Evolutionary conservation across 2,797 vertebrate genomes (phyloP).

Genomic region (Rallus crepitans): DNA sequence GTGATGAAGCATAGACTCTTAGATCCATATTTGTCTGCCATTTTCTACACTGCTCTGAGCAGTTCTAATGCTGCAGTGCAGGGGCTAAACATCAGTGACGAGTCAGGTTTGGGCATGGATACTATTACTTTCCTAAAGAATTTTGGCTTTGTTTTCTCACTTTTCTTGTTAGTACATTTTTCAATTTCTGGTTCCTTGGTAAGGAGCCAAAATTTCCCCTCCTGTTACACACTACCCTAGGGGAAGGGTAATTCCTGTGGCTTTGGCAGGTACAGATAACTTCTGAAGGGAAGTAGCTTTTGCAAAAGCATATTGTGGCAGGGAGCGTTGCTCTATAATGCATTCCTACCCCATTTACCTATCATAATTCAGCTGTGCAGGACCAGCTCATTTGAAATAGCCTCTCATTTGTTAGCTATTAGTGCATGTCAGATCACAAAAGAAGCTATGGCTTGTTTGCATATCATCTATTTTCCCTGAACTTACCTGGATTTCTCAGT

Average conservation of each 20-base stretch:
- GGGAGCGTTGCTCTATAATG: background rate
- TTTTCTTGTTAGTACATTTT: slow-evolving; percentile 47
- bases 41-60: background rate
- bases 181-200: slow-evolving; percentile 29
- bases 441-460: slow-evolving; percentile 12
- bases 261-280: slow-evolving; percentile 37
- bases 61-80: background rate
- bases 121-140: slow-evolving; percentile 50
- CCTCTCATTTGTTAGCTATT: slow-evolving; percentile 47
- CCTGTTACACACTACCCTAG: background rate
- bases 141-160: slow-evolving; percentile 50
- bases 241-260: slow-evolving; percentile 35
- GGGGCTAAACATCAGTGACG: slow-evolving; percentile 20
- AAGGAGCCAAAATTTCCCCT: slow-evolving; percentile 8
- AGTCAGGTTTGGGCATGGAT: slow-evolving; percentile 4
- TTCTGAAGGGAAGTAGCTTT: slow-evolving; percentile 34
- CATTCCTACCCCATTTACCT: slow-evolving; percentile 47
- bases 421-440: slow-evolving; percentile 10
- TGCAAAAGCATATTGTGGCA: background rate
- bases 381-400: slow-evolving; percentile 40
- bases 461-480: background rate
- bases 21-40: background rate
- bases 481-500: background rate
- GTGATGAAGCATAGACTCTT: background rate
- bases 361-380: slow-evolving; percentile 22